phyloP scores from a whole-genome alignment of 2,113 vertebrate genomes.

The Tychaedon coryphoeus region DNA sequence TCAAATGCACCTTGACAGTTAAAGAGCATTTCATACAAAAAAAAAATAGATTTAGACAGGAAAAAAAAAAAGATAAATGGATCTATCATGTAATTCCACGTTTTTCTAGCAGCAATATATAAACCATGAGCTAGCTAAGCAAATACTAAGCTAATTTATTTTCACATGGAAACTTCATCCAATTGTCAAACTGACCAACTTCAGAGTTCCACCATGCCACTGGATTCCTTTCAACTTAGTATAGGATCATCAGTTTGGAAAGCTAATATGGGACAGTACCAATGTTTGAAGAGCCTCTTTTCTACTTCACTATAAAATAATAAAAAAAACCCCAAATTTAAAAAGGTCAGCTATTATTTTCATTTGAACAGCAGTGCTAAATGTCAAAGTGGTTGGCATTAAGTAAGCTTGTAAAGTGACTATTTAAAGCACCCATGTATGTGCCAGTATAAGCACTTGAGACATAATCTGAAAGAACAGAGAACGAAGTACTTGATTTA shows the following conservation, averaged over 20 bases:
- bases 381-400: slow-evolving; percentile 5
- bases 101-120: neutral
- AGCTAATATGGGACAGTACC: neutral
- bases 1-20: neutral
- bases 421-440: neutral
- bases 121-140: neutral
- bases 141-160: neutral
- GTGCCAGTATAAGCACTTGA: neutral
- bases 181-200: neutral
- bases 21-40: neutral
- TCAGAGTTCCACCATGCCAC: neutral
- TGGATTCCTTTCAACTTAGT: neutral
- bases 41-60: neutral
- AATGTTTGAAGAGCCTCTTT: neutral
- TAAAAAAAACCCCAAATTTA: neutral
- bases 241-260: neutral
- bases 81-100: neutral
- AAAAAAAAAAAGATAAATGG: neutral
- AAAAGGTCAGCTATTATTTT: slow-evolving; percentile 31
- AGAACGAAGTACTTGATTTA: neutral
- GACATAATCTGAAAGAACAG: neutral
- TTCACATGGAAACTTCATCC: neutral
- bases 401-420: slow-evolving; percentile 7
- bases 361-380: neutral
- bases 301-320: neutral